Evolutionary conservation across 2,797 vertebrate species (phyloP), one percentile per base, ranked within the genome.

Genomic region (Takifugu rubripes): DNA sequence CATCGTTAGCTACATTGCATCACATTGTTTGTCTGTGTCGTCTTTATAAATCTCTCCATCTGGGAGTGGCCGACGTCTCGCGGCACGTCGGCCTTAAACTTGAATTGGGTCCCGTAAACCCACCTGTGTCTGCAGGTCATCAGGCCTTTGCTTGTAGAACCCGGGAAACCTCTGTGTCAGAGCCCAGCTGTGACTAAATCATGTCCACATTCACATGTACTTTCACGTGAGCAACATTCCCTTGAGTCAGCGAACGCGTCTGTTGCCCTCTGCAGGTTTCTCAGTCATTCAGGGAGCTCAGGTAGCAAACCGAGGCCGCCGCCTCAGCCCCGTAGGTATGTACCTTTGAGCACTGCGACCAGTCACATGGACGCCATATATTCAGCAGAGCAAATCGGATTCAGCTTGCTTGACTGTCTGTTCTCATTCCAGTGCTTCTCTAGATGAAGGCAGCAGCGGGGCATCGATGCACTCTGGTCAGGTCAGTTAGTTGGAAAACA

Each of bases 371-470:
- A 21, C 21, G 21, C 21, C 21, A 21, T 21, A 21, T 21, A 21
- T 21, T 21, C 45, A 7, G 49, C 43, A 36, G 42, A 21, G 12
- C 33, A 25, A 17, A 25, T 25, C 17, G 1, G 25, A 12, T 54
- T 14, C 40, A 50, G 12, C 52, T 29, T 56, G 31, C 31, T 56
- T 1, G 6, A 29, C 1, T 48, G 44, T 5, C 58, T 74, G 46
- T 84, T 49, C 66, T 65, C 81, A 27, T 74, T 67, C 57, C 44
- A 99, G 96, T 73, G 87, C 94, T 33, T 93, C 93, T 59, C 52
- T 94, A 75, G 95, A 96, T 81, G 96, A 98, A 84, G 92, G 89
- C 61, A 94, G 90, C 53, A 94, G 93, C 40, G 90, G 92, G 0
- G 87, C 91, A 2, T 93, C 93, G 15, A 82, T 89, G 1, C 87